Conservation (phyloP, 1,140 invertebrate species). For the Muscidifurax raptorellus region DNA sequence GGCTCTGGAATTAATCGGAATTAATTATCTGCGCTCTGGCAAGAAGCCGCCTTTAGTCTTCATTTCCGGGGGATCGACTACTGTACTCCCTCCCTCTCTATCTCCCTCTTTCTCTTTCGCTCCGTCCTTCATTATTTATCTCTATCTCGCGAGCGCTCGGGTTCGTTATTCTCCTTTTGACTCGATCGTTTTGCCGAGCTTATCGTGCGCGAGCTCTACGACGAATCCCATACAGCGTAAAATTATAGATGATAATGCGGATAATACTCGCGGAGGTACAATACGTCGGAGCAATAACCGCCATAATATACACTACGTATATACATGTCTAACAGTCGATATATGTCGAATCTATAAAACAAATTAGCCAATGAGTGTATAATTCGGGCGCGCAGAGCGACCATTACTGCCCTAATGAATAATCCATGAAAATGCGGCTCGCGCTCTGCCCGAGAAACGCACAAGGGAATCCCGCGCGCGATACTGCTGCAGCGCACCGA, state of each 20-base stretch:
- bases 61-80: slow-evolving; percentile 33
- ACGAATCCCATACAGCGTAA: neutral
- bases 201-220: neutral
- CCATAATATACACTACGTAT: no score
- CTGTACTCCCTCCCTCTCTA: neutral
- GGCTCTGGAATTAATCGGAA: slow-evolving; percentile 45
- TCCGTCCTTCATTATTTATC: slow-evolving; percentile 28
- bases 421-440: slow-evolving; percentile 37
- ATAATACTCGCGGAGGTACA: no score
- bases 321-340: no score
- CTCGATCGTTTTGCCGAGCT: neutral
- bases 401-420: slow-evolving; percentile 33
- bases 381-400: slow-evolving; percentile 4
- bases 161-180: neutral
- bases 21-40: slow-evolving; percentile 34
- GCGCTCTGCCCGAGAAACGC: neutral
- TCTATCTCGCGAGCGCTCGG: neutral
- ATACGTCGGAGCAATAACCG: no score
- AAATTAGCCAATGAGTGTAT: neutral
- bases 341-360: neutral
- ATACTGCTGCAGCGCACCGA: slow-evolving; percentile 9
- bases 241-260: no score
- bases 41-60: slow-evolving; percentile 34
- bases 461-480: neutral
- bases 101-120: neutral